Base-by-base conservation (phyloP, 2,113 vertebrate genomes). In the Chionis minor region DNA sequence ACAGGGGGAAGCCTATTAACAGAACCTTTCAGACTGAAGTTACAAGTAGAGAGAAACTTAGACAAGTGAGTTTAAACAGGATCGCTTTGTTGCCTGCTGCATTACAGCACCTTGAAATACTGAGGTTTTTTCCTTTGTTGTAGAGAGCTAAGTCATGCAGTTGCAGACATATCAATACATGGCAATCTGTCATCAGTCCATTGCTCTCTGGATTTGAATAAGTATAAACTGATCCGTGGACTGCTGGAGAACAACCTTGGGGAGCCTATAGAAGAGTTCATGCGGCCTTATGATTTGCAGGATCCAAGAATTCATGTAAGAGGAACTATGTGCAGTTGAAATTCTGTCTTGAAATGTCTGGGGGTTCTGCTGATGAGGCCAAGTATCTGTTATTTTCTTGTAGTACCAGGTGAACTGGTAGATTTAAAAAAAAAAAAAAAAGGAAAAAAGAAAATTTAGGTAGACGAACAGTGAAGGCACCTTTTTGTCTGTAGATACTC, bases 161-260 rank as follows among this genome's bases (percentile, higher is more conserved):
- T 99, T 2, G 99, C 99, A 26, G 99, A 99, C 93, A 98, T 99
- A 94, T 98, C 99, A 5, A 98, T 99, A 65, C 99, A 99, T 0
- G 99, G 99, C 91, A 99, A 90, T 67, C 97, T 99, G 59, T 99
- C 99, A 0, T 99, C 99, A 2, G 99, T 99, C 4, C 99, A 99
- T 95, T 99, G 99, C 94, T 99, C 99, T 17, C 94, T 99, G 98
- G 99, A 99, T 84, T 93, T 99, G 94, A 98, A 97, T 87, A 99
- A 99, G 96, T 99, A 99, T 80, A 99, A 98, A 66, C 98, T 99
- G 79, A 99, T 99, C 81, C 98, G 98, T 14, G 99, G 99, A 6
- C 98, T 99, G 58, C 95, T 99, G 85, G 99, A 99, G 91, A 99
- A 99, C 97, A 99, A 99, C 96, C 98, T 99, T 1, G 99, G 99